These are phyloP conservation scores for Vombatus ursinus DNA, from an alignment of 2,113 vertebrate genomes.

Conservation along the genomic window DNA sequence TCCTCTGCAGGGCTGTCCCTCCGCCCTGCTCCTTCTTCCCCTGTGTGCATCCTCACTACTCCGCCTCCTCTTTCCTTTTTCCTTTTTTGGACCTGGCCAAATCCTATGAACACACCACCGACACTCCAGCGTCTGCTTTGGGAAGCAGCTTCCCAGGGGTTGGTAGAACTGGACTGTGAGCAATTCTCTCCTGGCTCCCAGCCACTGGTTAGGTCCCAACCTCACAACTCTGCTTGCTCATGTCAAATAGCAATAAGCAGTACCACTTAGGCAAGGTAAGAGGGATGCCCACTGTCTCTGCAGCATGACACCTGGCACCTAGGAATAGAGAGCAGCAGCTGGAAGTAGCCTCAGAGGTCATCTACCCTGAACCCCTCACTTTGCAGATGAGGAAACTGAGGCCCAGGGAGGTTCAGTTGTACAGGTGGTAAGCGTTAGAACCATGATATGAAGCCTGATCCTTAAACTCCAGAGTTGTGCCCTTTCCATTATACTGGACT, in stretches of 20 bases:
- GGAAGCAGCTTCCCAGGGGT: background rate
- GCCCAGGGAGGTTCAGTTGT: background rate
- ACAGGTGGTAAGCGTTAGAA: background rate
- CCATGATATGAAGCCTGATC: background rate
- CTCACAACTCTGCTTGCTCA: background rate
- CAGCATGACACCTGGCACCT: background rate
- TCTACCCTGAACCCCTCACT: background rate
- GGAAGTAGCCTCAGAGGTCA: background rate
- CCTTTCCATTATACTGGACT: background rate
- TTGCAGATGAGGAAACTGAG: background rate
- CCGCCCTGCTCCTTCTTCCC: background rate
- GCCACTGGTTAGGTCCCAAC: background rate
- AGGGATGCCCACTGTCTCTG: background rate
- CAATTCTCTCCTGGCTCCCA: background rate
- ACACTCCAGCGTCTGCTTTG: background rate
- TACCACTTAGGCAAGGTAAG: background rate
- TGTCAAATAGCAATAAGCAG: background rate
- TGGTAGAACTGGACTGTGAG: background rate
- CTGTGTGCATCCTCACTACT: background rate
- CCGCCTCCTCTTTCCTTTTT: background rate
- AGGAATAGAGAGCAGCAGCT: background rate
- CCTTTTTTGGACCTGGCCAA: background rate
- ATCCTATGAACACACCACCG: background rate
- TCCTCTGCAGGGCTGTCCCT: background rate
- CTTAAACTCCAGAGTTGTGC: background rate